Percentiles rank a stretch among this genome's conserved stretches.
These are phyloP conservation scores for Umimayanthus chanpuru DNA, from an alignment of 92 coral and sea anemone genomes.

Conservation along the genomic window DNA sequence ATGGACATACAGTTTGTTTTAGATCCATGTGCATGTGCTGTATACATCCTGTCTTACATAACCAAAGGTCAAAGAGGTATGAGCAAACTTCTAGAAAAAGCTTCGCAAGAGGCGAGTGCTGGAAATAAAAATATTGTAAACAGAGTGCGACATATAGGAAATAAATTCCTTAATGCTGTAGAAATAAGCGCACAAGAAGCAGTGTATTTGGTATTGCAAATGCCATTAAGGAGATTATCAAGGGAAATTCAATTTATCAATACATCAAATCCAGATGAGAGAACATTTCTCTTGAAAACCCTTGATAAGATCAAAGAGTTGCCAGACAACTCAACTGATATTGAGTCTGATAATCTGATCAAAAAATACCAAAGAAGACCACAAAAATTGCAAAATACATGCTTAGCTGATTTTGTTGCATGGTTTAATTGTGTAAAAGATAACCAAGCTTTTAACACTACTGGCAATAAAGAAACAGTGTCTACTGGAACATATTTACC, in stretches of 20 bases:
- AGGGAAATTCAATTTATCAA: conserved; percentile 60
- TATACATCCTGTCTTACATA: conserved; percentile 40
- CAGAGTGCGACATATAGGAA: conserved; percentile 50
- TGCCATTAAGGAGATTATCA: conserved; percentile 61
- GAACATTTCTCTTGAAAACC: conserved; percentile 53
- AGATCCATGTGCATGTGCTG: conserved; percentile 52
- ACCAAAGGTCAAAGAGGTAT: conserved; percentile 60
- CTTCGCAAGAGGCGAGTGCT: conserved; percentile 35
- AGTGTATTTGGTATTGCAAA: conserved; percentile 61
- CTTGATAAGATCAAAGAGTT: conserved; percentile 59
- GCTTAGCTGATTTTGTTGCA: conserved; percentile 52
- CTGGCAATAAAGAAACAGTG: no score
- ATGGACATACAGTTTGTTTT: no score
- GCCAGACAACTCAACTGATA: conserved; percentile 57
- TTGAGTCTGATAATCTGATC: conserved; percentile 57
- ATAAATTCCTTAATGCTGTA: conserved; percentile 57
- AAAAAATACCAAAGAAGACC: conserved; percentile 75
- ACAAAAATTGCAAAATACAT: conserved; percentile 41
- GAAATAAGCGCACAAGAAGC: conserved; percentile 65
- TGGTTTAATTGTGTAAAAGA: conserved; percentile 42
- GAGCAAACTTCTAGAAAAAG: conserved; percentile 52
- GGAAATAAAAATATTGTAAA: conserved; percentile 48
- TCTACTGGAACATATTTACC: no score
- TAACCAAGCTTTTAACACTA: no score
- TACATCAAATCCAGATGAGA: conserved; percentile 54